Evolutionary conservation across 2,797 vertebrate species (phyloP).

Genomic region (Pteropus rufus): DNA sequence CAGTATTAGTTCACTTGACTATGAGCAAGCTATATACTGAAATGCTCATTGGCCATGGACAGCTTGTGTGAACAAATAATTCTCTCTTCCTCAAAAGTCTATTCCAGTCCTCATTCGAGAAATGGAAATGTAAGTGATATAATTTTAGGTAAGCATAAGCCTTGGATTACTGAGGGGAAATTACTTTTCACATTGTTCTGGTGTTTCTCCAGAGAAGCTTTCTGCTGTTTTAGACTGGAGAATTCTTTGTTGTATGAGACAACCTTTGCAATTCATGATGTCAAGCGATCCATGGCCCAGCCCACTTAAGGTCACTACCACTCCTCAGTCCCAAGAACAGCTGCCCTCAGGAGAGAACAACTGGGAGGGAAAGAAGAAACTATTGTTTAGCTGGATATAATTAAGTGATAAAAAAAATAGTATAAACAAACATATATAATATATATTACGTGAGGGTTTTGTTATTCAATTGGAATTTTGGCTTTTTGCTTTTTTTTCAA

Average conservation of each 20-base stretch:
- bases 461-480: neutral
- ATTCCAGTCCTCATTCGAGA: neutral
- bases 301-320: neutral
- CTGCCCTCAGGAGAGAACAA: neutral
- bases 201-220: neutral
- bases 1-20: neutral
- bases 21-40: neutral
- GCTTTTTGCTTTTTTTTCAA: neutral
- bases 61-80: neutral
- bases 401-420: neutral
- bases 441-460: neutral
- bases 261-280: neutral
- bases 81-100: neutral
- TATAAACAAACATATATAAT: neutral
- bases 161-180: neutral
- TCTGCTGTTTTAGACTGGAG: neutral
- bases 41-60: rapidly evolving
- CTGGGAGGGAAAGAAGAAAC: neutral
- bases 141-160: neutral
- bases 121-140: neutral
- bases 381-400: neutral
- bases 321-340: neutral
- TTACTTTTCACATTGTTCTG: neutral
- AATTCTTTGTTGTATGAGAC: neutral
- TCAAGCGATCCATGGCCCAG: neutral